A percentile compares a stretch with the other conserved stretches of the same genome.
These are phyloP conservation scores for Gymnoscopelus braueri DNA, from an alignment of 2,797 vertebrate genomes.

Conservation along the genomic window DNA sequence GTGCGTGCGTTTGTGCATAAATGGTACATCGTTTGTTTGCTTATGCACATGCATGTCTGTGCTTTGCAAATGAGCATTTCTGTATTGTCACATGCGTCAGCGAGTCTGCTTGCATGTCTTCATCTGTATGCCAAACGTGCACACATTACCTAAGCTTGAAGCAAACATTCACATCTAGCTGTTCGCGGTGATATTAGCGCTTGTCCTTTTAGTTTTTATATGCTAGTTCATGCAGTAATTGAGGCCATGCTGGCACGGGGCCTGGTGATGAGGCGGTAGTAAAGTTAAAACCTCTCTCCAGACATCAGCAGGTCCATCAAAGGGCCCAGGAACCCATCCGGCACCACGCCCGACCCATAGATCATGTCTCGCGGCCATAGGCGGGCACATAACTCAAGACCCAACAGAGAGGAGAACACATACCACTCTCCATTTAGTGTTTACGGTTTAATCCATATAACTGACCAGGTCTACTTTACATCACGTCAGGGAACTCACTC, in stretches of 20 bases:
- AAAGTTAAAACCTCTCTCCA: conserved; percentile 38
- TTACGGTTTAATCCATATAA: conserved; percentile 74
- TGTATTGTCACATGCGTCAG: too few relatives aligned
- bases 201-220: conserved; percentile 17
- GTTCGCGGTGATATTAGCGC: conserved; percentile 11
- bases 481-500: conserved; percentile 36
- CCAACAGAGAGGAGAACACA: conserved; percentile 53
- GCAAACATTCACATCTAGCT: conserved; percentile 55
- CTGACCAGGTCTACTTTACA: conserved; percentile 45
- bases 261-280: conserved; percentile 41
- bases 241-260: conserved; percentile 21
- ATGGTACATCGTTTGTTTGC: background rate
- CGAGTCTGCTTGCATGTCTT: background rate
- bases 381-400: conserved; percentile 55
- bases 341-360: conserved; percentile 56
- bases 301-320: conserved; percentile 38
- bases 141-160: conserved; percentile 38
- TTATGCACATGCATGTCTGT: too few relatives aligned
- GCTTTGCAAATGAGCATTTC: too few relatives aligned
- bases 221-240: conserved; percentile 48
- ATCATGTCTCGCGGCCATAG: conserved; percentile 42
- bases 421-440: conserved; percentile 58
- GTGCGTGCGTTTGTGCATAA: conserved; percentile 24
- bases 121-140: background rate
- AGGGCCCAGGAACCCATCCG: conserved; percentile 41